A percentile compares a stretch with the other conserved stretches of the same genome.
These are phyloP conservation scores for Pachycephala philippinensis DNA, from an alignment of 2,113 vertebrate genomes.

Conservation along the genomic window DNA sequence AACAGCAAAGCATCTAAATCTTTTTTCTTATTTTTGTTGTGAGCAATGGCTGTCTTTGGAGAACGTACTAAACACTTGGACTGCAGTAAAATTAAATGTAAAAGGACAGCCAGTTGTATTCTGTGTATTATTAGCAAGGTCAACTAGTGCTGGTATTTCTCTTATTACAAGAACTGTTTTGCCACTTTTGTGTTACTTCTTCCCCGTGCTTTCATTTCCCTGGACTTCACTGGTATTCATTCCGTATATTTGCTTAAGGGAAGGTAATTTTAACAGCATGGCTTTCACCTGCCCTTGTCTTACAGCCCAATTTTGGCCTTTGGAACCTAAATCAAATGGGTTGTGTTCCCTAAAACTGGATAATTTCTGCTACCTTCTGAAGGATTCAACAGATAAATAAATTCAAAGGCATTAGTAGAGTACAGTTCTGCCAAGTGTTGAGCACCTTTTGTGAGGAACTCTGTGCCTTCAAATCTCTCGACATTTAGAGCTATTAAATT, in stretches of 20 bases:
- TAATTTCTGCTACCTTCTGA: not conserved
- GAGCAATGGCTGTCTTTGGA: not conserved
- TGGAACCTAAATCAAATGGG: not conserved
- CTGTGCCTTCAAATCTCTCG: not conserved
- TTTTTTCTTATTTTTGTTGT: not conserved
- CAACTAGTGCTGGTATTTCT: not conserved
- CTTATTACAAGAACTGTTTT: not conserved
- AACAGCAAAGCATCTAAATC: not conserved
- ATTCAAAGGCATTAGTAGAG: not conserved
- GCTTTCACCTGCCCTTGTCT: not conserved
- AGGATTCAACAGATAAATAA: not conserved
- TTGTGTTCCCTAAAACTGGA: not conserved
- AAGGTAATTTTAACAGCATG: not conserved
- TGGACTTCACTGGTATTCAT: not conserved
- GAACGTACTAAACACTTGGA: not conserved
- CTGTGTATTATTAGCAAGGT: not conserved
- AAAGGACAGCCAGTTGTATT: not conserved
- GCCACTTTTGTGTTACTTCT: not conserved
- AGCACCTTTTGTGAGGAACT: not conserved
- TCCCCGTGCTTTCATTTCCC: rapidly evolving
- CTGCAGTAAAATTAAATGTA: not conserved
- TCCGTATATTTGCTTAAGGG: not conserved
- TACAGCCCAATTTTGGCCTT: not conserved
- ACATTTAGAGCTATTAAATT: not conserved
- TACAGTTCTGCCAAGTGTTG: not conserved